These are phyloP conservation scores for Drosophila engyochracea DNA, from an alignment of 2,888 invertebrate species.

Conservation along the genomic window DNA sequence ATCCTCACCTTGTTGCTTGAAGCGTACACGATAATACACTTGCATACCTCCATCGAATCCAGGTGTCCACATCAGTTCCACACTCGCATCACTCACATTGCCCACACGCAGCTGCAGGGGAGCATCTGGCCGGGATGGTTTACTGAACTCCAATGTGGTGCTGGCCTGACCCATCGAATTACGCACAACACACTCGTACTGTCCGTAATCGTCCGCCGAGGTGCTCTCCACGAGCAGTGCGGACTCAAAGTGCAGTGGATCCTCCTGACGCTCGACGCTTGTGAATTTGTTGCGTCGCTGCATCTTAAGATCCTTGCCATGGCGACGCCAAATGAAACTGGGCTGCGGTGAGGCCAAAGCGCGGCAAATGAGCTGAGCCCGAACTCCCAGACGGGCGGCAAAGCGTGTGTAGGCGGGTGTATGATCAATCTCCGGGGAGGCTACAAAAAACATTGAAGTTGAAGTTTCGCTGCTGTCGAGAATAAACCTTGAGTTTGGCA, in stretches of 20 bases:
- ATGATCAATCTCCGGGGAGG: conserved; percentile 82
- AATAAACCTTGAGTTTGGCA: neutral
- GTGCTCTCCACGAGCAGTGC: conserved; percentile 81
- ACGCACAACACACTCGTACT: conserved; percentile 82
- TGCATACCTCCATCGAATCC: conserved; percentile 83
- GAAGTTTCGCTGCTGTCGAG: neutral
- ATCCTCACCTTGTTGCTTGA: conserved; percentile 79
- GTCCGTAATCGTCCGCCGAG: conserved; percentile 81
- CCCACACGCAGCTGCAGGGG: conserved; percentile 77
- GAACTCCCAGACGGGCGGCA: conserved; percentile 80
- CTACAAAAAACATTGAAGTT: conserved; percentile 44
- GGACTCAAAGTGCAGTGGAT: conserved; percentile 79
- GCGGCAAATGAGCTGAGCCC: conserved; percentile 79
- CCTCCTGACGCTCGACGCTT: conserved; percentile 75
- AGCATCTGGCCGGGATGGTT: conserved; percentile 80
- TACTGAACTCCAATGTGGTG: conserved; percentile 79
- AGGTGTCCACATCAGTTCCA: conserved; percentile 77
- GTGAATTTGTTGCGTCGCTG: conserved; percentile 82
- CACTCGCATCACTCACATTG: conserved; percentile 81
- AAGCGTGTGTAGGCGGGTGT: conserved; percentile 78
- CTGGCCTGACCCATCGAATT: conserved; percentile 82
- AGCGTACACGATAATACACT: conserved; percentile 81
- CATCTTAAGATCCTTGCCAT: conserved; percentile 83
- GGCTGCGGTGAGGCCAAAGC: conserved; percentile 82
- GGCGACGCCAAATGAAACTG: conserved; percentile 82